Evolutionary conservation across 2,888 invertebrate species (phyloP).

Genomic region (Syrista parreyssii): DNA sequence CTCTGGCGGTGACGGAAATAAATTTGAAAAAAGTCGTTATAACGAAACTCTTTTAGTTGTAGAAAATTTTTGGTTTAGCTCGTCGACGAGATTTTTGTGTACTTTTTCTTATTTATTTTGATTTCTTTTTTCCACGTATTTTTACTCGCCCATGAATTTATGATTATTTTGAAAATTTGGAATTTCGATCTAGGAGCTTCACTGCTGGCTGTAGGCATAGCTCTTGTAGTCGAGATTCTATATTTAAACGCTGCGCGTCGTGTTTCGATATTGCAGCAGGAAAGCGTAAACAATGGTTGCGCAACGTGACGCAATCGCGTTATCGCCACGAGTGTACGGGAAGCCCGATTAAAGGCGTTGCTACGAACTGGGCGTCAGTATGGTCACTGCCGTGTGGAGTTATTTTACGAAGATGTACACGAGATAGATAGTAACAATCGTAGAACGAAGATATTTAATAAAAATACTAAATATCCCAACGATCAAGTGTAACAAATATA

Average conservation of each 20-base stretch:
- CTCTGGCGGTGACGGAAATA: not conserved
- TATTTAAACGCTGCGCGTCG: not conserved
- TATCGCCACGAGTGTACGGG: constrained; percentile 29
- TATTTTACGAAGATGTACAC: not conserved
- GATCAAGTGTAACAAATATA: too few species aligned
- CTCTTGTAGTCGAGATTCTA: not conserved
- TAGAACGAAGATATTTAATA: not conserved
- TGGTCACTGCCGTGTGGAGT: not conserved
- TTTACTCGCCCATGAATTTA: not conserved
- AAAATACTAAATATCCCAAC: not conserved
- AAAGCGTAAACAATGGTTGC: constrained; percentile 42
- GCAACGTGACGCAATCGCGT: constrained; percentile 44
- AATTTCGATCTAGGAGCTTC: not conserved
- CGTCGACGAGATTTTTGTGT: not conserved
- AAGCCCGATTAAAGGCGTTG: not conserved
- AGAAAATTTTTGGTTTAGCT: not conserved
- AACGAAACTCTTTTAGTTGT: not conserved
- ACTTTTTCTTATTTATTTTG: not conserved
- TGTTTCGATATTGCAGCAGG: constrained; percentile 31
- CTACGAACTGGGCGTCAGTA: not conserved
- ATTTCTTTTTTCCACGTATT: too few species aligned
- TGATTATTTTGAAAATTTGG: not conserved
- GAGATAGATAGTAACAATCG: not conserved
- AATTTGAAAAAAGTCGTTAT: not conserved
- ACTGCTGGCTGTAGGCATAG: not conserved